These are phyloP conservation scores for Phrynosoma platyrhinos DNA, from an alignment of 2,113 vertebrate genomes.

Conservation along the genomic window DNA sequence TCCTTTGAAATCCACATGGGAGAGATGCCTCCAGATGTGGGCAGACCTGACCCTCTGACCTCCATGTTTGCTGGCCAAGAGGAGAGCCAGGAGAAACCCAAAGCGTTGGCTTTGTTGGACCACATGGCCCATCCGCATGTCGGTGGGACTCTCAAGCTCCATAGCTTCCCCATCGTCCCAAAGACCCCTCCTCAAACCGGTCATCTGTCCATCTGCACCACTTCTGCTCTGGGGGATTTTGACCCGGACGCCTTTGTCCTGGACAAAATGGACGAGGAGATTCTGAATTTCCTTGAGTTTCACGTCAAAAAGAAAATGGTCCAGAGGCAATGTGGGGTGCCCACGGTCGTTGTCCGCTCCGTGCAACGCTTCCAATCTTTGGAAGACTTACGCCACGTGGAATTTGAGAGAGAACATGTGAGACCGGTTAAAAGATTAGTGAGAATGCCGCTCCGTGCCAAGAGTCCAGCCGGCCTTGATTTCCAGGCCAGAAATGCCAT, in stretches of 20 bases:
- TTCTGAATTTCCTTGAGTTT: not conserved
- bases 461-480: no score
- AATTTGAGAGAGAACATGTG: fast-evolving
- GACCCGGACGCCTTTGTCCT: not conserved
- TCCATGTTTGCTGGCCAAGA: not conserved
- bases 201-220: fast-evolving
- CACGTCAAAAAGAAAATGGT: conserved; percentile 41
- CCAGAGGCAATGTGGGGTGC: not conserved
- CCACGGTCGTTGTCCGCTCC: not conserved
- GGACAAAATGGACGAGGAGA: not conserved
- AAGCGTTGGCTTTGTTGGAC: not conserved
- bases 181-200: not conserved
- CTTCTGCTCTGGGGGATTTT: not conserved
- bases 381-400: fast-evolving
- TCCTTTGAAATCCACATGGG: not conserved
- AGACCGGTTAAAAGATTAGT: not conserved
- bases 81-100: not conserved
- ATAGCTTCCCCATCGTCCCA: fast-evolving
- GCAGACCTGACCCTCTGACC: not conserved
- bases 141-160: not conserved
- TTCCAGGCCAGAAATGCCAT: not conserved
- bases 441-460: fast-evolving
- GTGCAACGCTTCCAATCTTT: not conserved
- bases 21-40: not conserved
- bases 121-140: not conserved